phyloP scores from a whole-genome alignment of 2,797 vertebrate genomes.

The Hydrolagus colliei region DNA sequence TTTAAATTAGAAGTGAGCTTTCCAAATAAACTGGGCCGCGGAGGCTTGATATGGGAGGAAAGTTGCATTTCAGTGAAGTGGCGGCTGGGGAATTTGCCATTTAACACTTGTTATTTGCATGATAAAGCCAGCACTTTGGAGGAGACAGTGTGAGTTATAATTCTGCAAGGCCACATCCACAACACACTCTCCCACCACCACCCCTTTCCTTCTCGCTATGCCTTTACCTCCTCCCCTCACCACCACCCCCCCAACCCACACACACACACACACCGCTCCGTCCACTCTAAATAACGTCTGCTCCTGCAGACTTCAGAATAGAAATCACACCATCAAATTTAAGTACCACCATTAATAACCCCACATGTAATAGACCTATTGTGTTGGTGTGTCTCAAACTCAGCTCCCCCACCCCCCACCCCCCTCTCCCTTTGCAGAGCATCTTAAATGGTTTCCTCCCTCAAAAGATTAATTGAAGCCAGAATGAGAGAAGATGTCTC shows the following conservation, averaged over 20 bases:
- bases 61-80: conserved; percentile 78
- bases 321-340: conserved; percentile 27
- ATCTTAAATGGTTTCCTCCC: conserved; percentile 62
- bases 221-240: conserved; percentile 50
- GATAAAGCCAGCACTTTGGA: conserved; percentile 72
- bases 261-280: conserved; percentile 29
- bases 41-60: conserved; percentile 60
- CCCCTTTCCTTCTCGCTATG: conserved; percentile 33
- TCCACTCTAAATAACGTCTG: too few species aligned
- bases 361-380: conserved; percentile 6
- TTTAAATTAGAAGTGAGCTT: conserved; percentile 83
- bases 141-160: conserved; percentile 38
- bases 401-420: conserved; percentile 35
- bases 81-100: conserved; percentile 75
- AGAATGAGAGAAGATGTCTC: conserved; percentile 58
- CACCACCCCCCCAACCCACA: conserved; percentile 45
- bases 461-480: conserved; percentile 63
- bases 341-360: conserved; percentile 27
- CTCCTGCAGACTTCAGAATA: conserved; percentile 37
- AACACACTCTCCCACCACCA: not conserved
- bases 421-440: conserved; percentile 47
- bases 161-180: not conserved
- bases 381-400: not conserved
- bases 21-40: conserved; percentile 76
- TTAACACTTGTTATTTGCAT: conserved; percentile 85